phyloP scores from a whole-genome alignment of 2,113 vertebrate species.

The Myrmophylax atrothorax region DNA sequence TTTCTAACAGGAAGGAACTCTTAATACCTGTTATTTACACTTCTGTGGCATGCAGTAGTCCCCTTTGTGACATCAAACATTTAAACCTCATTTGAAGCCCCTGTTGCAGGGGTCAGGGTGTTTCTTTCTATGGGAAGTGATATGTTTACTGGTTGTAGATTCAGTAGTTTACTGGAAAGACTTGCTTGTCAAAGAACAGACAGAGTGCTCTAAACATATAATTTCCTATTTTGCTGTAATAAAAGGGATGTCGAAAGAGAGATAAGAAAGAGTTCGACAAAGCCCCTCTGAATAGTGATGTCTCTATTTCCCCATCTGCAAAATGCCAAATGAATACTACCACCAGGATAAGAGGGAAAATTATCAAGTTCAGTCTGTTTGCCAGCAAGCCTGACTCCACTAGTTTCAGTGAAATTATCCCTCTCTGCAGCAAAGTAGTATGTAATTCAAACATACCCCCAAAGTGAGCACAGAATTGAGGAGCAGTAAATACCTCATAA shows the following conservation, averaged over 20 bases:
- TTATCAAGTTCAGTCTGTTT: neutral
- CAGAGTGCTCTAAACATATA: neutral
- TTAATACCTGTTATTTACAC: neutral
- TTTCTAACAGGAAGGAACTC: neutral
- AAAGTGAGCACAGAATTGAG: slow-evolving; percentile 2
- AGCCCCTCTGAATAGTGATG: neutral
- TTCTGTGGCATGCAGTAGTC: neutral
- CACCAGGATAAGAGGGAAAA: neutral
- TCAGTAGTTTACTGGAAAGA: neutral
- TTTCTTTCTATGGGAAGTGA: neutral
- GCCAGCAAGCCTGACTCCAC: neutral
- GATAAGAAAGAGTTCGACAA: neutral
- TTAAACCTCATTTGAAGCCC: neutral
- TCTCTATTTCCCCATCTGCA: slow-evolving; percentile 11
- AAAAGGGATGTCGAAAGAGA: neutral
- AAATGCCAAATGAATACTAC: neutral
- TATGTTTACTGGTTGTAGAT: neutral
- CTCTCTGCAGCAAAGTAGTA: neutral
- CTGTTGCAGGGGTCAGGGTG: neutral
- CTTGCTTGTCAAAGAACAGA: neutral
- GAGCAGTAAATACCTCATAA: slow-evolving; percentile 35
- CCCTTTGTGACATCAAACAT: neutral
- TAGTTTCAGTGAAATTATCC: slow-evolving; percentile 32
- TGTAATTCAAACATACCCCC: slow-evolving; percentile 1
- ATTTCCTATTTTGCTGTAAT: slow-evolving; percentile 41